These are phyloP conservation scores for Lateolabrax maculatus DNA, from an alignment of 2,797 vertebrate species.

Conservation along the genomic window DNA sequence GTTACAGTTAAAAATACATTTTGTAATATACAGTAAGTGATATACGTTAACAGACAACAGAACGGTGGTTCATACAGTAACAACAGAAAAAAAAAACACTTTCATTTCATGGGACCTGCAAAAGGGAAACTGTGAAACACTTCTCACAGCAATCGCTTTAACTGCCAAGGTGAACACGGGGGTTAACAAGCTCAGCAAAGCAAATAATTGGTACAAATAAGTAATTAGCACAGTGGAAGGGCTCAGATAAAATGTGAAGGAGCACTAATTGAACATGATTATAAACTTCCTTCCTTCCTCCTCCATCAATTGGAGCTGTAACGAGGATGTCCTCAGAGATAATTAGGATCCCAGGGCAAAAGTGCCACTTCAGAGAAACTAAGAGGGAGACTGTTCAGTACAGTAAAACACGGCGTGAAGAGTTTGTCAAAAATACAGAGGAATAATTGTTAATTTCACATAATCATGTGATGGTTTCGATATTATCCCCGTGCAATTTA, in stretches of 20 bases:
- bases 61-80: not conserved
- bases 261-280: slow-evolving; percentile 88
- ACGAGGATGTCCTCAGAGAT: slow-evolving; percentile 75
- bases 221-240: slow-evolving; percentile 84
- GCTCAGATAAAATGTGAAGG: slow-evolving; percentile 84
- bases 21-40: not conserved
- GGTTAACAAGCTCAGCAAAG: slow-evolving; percentile 86
- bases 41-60: not conserved
- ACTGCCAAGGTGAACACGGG: slow-evolving; percentile 76
- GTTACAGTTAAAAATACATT: not conserved
- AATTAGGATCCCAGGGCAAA: slow-evolving; percentile 80
- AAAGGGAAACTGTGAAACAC: slow-evolving; percentile 53
- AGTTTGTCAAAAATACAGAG: slow-evolving; percentile 15
- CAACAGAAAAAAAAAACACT: not conserved
- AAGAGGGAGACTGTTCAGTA: slow-evolving; percentile 28
- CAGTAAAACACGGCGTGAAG: slow-evolving; percentile 5
- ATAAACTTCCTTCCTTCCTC: slow-evolving; percentile 83
- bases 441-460: not conserved
- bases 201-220: slow-evolving; percentile 89
- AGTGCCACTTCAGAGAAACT: slow-evolving; percentile 51
- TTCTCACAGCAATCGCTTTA: slow-evolving; percentile 69
- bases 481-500: too few species aligned
- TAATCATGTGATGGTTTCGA: not conserved
- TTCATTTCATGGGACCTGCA: slow-evolving; percentile 23
- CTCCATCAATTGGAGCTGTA: slow-evolving; percentile 79